Conservation (phyloP, 2,113 vertebrate species). For the Balaeniceps rex region DNA sequence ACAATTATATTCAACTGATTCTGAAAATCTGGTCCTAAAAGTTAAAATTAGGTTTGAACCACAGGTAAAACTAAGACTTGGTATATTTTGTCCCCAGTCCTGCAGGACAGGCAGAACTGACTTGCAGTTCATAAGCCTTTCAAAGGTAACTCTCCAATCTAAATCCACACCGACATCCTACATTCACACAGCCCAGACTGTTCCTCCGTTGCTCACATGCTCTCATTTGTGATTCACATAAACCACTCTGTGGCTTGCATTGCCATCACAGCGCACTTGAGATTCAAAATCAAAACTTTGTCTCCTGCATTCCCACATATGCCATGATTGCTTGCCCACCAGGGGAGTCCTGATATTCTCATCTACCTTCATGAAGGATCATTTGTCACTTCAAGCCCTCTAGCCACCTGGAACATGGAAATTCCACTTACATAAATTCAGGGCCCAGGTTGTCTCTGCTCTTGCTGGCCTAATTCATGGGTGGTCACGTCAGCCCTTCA, state of each 20-base stretch:
- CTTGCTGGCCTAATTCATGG: not conserved
- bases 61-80: not conserved
- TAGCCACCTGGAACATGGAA: slow-evolving; percentile 6
- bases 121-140: not conserved
- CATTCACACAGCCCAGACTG: not conserved
- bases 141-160: not conserved
- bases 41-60: not conserved
- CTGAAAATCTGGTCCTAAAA: not conserved
- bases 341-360: not conserved
- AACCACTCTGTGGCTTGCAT: not conserved
- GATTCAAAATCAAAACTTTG: not conserved
- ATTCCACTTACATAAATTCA: slow-evolving; percentile 26
- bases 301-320: not conserved
- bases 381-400: slow-evolving; percentile 7
- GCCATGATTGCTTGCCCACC: not conserved
- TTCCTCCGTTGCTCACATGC: fast-evolving
- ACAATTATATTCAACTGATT: not conserved
- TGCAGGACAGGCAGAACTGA: not conserved
- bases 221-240: not conserved
- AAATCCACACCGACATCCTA: not conserved
- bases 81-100: not conserved
- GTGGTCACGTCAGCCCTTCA: not conserved
- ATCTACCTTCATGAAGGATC: slow-evolving; percentile 1
- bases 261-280: not conserved
- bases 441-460: not conserved